These are phyloP conservation scores for Echeneis naucrates DNA, from an alignment of 2,797 vertebrate species.

Conservation along the genomic window DNA sequence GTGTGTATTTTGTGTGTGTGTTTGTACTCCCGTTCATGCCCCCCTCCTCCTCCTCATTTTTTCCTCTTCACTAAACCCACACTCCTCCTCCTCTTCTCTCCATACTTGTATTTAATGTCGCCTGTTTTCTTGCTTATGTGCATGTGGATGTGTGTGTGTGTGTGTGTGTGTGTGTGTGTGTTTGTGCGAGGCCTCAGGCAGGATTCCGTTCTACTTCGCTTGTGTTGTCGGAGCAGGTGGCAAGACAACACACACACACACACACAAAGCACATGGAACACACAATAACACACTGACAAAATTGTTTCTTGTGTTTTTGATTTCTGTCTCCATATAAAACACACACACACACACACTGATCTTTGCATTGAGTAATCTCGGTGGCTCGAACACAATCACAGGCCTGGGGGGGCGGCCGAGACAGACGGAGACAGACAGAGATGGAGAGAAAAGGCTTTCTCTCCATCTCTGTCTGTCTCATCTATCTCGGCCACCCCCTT, in stretches of 20 bases:
- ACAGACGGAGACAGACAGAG: constrained; percentile 52
- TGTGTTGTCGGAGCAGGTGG: constrained; percentile 74
- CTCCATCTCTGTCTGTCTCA: too few species aligned
- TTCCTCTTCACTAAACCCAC: constrained; percentile 9
- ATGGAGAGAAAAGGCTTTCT: too few species aligned
- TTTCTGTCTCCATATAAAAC: constrained; percentile 51
- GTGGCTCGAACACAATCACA: constrained; percentile 57
- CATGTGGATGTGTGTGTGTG: constrained; percentile 41
- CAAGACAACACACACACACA: constrained; percentile 45
- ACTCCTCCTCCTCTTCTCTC: constrained; percentile 4
- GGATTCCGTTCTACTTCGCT: constrained; percentile 77
- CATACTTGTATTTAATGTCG: constrained; percentile 43
- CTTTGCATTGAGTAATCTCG: constrained; percentile 58
- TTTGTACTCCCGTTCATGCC: constrained; percentile 31
- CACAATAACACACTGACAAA: constrained; percentile 33
- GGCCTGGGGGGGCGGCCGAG: constrained; percentile 62
- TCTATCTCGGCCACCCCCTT: too few species aligned
- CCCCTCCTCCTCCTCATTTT: constrained; percentile 18
- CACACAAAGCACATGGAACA: constrained; percentile 18
- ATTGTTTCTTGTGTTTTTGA: constrained; percentile 51
- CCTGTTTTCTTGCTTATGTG: constrained; percentile 42
- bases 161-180: constrained; percentile 45
- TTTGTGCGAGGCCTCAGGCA: constrained; percentile 66
- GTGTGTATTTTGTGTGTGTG: not conserved
- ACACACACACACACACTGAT: constrained; percentile 40